Percentiles rank a stretch among this genome's conserved stretches.
phyloP scores from a whole-genome alignment of 2,888 invertebrate species.

The Heteromurus nitidus region DNA sequence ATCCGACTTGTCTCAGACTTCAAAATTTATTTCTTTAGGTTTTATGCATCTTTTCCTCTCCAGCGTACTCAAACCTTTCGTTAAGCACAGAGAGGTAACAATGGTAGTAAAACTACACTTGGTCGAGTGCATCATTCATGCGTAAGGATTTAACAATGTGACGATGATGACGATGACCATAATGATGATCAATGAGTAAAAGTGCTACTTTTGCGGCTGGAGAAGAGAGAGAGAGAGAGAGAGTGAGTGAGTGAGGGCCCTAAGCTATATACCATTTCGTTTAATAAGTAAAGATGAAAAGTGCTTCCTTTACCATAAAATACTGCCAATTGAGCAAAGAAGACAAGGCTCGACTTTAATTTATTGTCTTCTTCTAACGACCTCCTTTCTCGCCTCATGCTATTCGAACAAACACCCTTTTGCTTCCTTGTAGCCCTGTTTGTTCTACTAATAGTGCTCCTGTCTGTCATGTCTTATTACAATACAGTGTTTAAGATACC shows the following conservation, averaged over 20 bases:
- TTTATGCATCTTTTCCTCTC: conserved; percentile 40
- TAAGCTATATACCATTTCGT: too few species aligned
- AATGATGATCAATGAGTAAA: not conserved
- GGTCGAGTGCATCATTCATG: conserved; percentile 27
- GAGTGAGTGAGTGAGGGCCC: not conserved
- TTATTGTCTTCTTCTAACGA: conserved; percentile 40
- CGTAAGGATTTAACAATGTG: conserved; percentile 53
- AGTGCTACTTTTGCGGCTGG: conserved; percentile 3
- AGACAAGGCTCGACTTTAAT: conserved; percentile 38
- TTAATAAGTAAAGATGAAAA: conserved; percentile 3
- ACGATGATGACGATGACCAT: conserved; percentile 5
- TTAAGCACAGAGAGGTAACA: too few species aligned
- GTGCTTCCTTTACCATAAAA: conserved; percentile 23
- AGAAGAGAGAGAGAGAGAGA: not conserved
- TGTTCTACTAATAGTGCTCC: conserved; percentile 58
- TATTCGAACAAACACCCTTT: conserved; percentile 41
- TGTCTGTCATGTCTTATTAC: conserved; percentile 57
- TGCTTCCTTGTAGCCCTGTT: conserved; percentile 49
- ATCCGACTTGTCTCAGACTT: conserved; percentile 17
- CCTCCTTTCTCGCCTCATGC: conserved; percentile 33
- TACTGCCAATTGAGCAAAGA: conserved; percentile 4
- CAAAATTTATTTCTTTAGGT: conserved; percentile 46
- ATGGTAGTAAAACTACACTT: too few species aligned
- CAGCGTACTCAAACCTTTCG: too few species aligned
- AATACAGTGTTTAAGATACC: conserved; percentile 43